A percentile compares a stretch with the other conserved stretches of the same genome.
Evolutionary conservation across 37 sponge, comb jelly and placozoan species (phyloP).

Genomic region (Crambe crambe): DNA sequence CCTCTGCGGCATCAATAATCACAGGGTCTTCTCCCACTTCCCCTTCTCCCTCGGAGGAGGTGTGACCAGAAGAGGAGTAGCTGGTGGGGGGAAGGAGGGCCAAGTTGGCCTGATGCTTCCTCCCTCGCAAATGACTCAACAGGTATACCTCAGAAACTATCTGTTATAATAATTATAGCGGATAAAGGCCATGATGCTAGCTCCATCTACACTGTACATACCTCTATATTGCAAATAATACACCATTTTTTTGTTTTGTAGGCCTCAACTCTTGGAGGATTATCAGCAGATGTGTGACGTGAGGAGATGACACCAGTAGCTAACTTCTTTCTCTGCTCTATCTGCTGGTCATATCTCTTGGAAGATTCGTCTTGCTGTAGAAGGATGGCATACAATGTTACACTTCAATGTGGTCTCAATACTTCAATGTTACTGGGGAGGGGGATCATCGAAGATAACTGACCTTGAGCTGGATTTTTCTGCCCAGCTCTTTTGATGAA

Average conservation of each 20-base stretch:
- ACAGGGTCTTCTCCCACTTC: constrained; percentile 20
- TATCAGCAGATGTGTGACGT: constrained; percentile 61
- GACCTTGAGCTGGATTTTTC: constrained; percentile 78
- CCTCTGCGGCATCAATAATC: constrained; percentile 55
- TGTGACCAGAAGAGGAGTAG: neutral
- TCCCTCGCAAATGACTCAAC: constrained; percentile 70
- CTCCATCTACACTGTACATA: constrained; percentile 2
- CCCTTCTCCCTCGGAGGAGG: constrained; percentile 11
- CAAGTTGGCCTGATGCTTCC: constrained; percentile 64
- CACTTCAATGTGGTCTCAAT: neutral
- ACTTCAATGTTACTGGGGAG: neutral
- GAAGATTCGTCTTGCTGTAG: constrained; percentile 72
- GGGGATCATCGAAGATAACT: neutral
- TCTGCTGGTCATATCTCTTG: constrained; percentile 60
- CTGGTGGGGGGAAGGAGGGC: constrained; percentile 17
- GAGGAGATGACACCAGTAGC: constrained; percentile 29
- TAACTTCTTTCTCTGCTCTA: constrained; percentile 76
- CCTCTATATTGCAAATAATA: constrained; percentile 72
- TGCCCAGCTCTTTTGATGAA: constrained; percentile 62
- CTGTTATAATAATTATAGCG: constrained; percentile 14
- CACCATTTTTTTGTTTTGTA: constrained; percentile 75
- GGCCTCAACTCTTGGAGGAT: constrained; percentile 67
- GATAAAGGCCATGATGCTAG: neutral
- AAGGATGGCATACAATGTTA: neutral
- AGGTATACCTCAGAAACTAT: constrained; percentile 84